Conservation (phyloP, 2,797 vertebrate species). For the Sebastes wilsoni region DNA sequence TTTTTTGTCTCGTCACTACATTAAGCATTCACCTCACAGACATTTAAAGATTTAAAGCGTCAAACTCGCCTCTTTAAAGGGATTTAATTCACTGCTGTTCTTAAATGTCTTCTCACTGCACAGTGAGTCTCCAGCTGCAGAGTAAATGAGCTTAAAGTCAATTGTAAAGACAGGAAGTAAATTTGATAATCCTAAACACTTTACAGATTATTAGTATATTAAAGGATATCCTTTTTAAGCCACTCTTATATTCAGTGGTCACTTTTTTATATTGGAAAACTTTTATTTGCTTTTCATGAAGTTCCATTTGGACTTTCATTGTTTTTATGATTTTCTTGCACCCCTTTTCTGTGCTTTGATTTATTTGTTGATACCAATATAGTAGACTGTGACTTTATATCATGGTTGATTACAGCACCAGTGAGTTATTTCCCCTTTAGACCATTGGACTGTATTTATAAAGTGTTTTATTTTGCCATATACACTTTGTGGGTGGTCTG, state of each 20-base stretch:
- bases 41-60: slow-evolving; percentile 16
- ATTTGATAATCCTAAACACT: slow-evolving; percentile 19
- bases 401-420: neutral
- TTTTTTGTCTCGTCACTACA: slow-evolving; percentile 1
- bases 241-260: neutral
- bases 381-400: neutral
- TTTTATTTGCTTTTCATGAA: neutral
- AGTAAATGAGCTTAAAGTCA: slow-evolving; percentile 10
- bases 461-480: neutral
- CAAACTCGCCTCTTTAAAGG: slow-evolving; percentile 9
- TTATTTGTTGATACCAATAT: neutral
- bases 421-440: neutral
- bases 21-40: slow-evolving; percentile 19
- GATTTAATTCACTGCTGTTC: slow-evolving; percentile 27
- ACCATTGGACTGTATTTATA: neutral
- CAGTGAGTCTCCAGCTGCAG: slow-evolving; percentile 7
- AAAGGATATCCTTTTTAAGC: neutral
- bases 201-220: neutral
- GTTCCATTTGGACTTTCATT: neutral
- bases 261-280: neutral
- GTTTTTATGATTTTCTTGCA: neutral
- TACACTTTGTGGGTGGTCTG: neutral
- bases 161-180: slow-evolving; percentile 11
- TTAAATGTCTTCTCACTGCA: slow-evolving; percentile 14
- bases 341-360: neutral